phyloP scores from a whole-genome alignment of 2,113 vertebrate genomes.

The Pelecanoides urinatrix region DNA sequence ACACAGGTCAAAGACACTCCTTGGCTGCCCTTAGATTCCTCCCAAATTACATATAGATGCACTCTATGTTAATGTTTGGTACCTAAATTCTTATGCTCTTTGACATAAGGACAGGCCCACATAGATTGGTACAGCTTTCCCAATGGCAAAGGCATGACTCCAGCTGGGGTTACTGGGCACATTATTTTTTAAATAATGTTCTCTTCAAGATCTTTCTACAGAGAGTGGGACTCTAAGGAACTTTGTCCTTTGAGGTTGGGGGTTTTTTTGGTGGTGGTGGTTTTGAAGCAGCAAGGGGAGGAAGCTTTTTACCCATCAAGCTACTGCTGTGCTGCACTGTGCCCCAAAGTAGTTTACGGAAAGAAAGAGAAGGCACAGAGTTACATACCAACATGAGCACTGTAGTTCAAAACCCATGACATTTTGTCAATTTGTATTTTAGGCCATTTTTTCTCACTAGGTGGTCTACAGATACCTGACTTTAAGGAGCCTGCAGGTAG shows the following conservation, averaged over 20 bases:
- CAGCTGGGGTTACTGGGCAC: neutral
- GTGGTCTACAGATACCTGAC: neutral
- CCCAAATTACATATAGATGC: neutral
- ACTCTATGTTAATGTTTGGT: neutral
- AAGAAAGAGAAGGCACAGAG: neutral
- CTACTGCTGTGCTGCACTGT: neutral
- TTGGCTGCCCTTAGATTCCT: neutral
- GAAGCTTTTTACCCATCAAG: neutral
- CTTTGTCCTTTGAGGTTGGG: neutral
- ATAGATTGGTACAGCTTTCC: neutral
- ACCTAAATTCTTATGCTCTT: neutral
- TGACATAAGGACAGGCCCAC: neutral
- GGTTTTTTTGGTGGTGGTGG: neutral
- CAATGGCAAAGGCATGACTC: neutral
- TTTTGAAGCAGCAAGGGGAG: neutral
- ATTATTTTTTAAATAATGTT: neutral
- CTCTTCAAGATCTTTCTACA: neutral
- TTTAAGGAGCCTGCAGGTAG: neutral
- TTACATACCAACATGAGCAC: fast-evolving
- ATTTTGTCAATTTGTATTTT: neutral
- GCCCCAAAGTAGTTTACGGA: neutral
- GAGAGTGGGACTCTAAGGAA: neutral
- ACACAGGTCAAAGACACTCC: neutral
- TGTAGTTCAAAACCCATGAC: neutral
- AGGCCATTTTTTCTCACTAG: neutral